Evolutionary conservation across 2,113 vertebrate genomes (phyloP).

Genomic region (Silurus meridionalis): DNA sequence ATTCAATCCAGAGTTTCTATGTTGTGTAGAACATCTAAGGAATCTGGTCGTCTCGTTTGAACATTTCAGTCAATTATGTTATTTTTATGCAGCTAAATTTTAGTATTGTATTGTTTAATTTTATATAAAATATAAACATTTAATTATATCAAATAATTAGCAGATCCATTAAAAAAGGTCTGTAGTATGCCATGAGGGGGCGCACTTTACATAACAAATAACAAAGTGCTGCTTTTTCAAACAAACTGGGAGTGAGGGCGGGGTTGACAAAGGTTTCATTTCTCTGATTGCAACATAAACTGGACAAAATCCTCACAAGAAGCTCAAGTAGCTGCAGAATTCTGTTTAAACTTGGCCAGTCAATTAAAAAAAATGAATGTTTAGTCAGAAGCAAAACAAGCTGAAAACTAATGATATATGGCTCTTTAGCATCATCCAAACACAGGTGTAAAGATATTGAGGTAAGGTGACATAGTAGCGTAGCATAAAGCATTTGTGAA

Average conservation of each 20-base stretch:
- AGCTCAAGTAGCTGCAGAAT: neutral
- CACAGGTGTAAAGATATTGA: neutral
- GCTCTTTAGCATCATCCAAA: neutral
- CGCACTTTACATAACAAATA: constrained; percentile 1
- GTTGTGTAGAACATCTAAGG: neutral
- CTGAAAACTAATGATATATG: no score
- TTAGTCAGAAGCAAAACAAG: neutral
- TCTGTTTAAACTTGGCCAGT: neutral
- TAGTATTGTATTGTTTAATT: neutral
- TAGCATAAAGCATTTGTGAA: neutral
- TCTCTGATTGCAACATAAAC: neutral
- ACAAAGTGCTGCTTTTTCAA: no score
- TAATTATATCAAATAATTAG: no score
- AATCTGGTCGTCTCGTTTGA: neutral
- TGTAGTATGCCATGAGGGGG: neutral
- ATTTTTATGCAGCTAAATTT: neutral
- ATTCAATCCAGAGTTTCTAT: neutral
- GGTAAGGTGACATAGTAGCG: neutral
- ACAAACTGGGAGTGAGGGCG: no score
- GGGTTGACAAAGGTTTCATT: no score
- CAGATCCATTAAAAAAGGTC: neutral
- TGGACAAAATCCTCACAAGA: neutral
- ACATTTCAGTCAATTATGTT: neutral
- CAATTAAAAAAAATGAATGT: neutral
- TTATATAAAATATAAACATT: no score